Base-by-base conservation (phyloP, 2,797 vertebrate genomes). In the Sciaenops ocellatus region DNA sequence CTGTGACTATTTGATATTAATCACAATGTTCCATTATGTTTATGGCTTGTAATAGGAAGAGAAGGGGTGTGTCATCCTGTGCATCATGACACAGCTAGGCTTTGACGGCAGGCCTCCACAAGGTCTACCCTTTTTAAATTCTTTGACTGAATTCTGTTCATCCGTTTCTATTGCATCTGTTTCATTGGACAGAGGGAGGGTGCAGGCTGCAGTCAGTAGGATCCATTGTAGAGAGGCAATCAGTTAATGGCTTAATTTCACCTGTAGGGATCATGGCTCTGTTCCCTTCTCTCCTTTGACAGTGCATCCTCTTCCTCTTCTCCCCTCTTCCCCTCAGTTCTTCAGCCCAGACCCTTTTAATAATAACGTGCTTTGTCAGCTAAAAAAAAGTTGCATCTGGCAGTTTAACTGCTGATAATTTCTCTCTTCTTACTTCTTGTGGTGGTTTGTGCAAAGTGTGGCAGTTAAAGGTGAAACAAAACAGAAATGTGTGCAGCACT, bases 41-140 rank as follows among this genome's bases (percentile, higher is more conserved):
- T 98, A 99, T 99, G 98, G 98, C 98, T 98, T 99, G 98, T 99
- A 98, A 98, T 99, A 99, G 98, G 98, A 99, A 98, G 97, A 99
- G 98, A 99, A 98, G 97, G 96, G 98, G 97, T 99, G 98, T 99
- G 97, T 99, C 98, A 98, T 98, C 98, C 97, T 98, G 98, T 99
- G 97, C 98, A 96, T 97, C 98, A 95, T 98, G 97, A 99, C 98
- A 99, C 98, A 98, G 98, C 98, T 99, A 99, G 97, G 97, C 98
- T 98, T 98, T 99, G 98, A 97, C 98, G 97, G 98, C 98, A 99
- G 98, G 98, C 98, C 98, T 99, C 98, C 98, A 99, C 97, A 99
- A 99, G 98, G 98, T 99, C 98, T 99, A 99, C 98, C 97, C 97
- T 99, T 99, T 99, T 94, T 93, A 91, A 97, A 99, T 99, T 99